A percentile compares a stretch with the other conserved stretches of the same genome.
These are phyloP conservation scores for Penaeus japonicus DNA, from an alignment of 1,140 invertebrate genomes.

Conservation along the genomic window DNA sequence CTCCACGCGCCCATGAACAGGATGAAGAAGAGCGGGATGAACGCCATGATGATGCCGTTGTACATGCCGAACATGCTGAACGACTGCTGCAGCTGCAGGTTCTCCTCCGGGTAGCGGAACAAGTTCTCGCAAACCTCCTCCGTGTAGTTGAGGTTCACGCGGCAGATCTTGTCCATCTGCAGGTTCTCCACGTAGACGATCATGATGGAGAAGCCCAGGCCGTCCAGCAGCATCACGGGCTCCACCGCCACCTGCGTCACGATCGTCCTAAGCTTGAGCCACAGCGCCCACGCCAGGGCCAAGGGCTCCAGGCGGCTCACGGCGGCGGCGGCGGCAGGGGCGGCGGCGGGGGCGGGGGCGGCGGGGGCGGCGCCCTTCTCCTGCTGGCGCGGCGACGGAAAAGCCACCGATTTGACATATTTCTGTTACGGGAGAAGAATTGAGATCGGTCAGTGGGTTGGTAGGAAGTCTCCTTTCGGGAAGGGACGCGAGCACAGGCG, in stretches of 20 bases:
- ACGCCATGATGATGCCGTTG: constrained; percentile 57
- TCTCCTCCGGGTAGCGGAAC: constrained; percentile 76
- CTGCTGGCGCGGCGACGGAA: neutral
- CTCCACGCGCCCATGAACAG: constrained; percentile 62
- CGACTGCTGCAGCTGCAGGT: constrained; percentile 77
- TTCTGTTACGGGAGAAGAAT: neutral
- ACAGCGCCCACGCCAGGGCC: constrained; percentile 25
- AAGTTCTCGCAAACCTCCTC: constrained; percentile 77
- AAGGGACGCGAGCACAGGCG: too few species aligned
- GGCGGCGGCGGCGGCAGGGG: neutral
- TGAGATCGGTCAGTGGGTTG: too few species aligned
- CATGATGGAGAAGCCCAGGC: constrained; percentile 55
- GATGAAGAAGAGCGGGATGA: constrained; percentile 57
- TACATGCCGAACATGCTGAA: constrained; percentile 70
- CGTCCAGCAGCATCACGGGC: constrained; percentile 57
- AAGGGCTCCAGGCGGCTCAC: neutral
- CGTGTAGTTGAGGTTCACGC: constrained; percentile 78
- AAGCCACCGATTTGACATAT: neutral
- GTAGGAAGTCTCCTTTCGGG: neutral
- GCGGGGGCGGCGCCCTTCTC: neutral
- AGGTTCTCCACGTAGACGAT: constrained; percentile 66
- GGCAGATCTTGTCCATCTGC: constrained; percentile 83
- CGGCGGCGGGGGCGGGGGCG: too few species aligned
- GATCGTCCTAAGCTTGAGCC: constrained; percentile 43
- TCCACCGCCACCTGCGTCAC: constrained; percentile 38